phyloP scores from a whole-genome alignment of 2,888 invertebrate species.

The Drosophila recens region DNA sequence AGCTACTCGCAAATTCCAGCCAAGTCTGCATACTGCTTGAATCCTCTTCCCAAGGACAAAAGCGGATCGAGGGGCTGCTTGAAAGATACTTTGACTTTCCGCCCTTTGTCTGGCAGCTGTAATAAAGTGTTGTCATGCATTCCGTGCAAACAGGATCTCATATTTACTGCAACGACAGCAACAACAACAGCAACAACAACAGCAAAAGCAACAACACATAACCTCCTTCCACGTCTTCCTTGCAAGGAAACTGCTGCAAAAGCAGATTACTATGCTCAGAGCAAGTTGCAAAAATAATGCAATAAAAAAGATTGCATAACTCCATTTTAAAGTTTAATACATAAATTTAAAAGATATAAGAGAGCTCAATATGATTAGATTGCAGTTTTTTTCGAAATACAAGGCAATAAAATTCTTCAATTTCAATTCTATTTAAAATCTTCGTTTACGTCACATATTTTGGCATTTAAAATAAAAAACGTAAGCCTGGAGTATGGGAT shows the following conservation, averaged over 20 bases:
- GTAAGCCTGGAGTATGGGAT: too few species aligned
- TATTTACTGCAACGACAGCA: conserved; percentile 43
- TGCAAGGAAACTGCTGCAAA: conserved; percentile 18
- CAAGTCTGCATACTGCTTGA: conserved; percentile 14
- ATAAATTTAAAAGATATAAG: conserved; percentile 18
- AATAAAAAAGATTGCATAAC: conserved; percentile 14
- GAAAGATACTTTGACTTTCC: conserved; percentile 52
- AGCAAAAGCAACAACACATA: conserved; percentile 12
- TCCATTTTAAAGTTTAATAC: conserved; percentile 27
- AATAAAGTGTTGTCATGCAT: conserved; percentile 76
- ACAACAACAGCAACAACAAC: conserved; percentile 26
- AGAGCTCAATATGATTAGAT: conserved; percentile 4
- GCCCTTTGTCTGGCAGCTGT: conserved; percentile 59
- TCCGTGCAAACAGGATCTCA: conserved; percentile 60
- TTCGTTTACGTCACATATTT: too few species aligned
- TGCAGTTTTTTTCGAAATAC: neutral
- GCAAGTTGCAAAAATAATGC: conserved; percentile 25
- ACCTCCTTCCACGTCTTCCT: conserved; percentile 12
- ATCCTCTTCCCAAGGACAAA: neutral
- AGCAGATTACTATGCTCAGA: conserved; percentile 24
- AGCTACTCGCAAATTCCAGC: conserved; percentile 1
- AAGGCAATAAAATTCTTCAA: neutral
- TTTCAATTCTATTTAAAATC: neutral
- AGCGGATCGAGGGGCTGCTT: conserved; percentile 2
- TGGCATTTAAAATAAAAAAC: too few species aligned